Conservation (phyloP, 2,888 invertebrate species). For the Stenchaetothrips biformis region DNA sequence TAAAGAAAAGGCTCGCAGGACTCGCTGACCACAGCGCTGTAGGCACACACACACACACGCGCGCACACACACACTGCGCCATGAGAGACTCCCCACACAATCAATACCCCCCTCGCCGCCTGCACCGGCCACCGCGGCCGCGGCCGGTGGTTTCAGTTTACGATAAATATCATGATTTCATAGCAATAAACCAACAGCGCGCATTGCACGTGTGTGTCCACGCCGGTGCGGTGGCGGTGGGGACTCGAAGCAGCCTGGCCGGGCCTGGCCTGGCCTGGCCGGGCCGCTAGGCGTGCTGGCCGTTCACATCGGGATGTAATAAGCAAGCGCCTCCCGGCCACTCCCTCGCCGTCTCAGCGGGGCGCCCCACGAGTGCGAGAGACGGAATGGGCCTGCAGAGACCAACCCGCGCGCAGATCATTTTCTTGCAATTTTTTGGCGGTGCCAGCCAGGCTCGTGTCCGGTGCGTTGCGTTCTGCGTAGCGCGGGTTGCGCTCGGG, state of each 20-base stretch:
- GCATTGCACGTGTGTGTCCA: background rate
- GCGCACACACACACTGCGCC: background rate
- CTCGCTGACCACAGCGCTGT: background rate
- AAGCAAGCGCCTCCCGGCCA: no score
- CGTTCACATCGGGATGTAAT: no score
- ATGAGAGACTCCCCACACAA: background rate
- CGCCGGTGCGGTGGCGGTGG: background rate
- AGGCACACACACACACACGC: background rate
- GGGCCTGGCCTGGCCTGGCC: background rate
- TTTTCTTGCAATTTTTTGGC: no score
- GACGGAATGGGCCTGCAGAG: background rate
- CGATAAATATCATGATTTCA: conserved; percentile 20
- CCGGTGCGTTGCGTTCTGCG: no score
- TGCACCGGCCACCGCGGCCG: background rate
- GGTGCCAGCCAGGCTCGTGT: no score
- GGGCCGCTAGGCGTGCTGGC: no score
- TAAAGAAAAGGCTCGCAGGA: no score
- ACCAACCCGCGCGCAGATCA: background rate
- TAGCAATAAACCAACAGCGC: conserved; percentile 9
- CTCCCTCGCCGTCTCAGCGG: no score
- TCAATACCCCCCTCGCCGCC: background rate
- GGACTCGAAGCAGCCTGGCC: background rate
- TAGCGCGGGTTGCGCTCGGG: no score
- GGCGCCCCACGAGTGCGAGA: background rate
- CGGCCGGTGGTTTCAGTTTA: background rate